Base-by-base conservation (phyloP, 2,113 vertebrate species). In the Mobula birostris region DNA sequence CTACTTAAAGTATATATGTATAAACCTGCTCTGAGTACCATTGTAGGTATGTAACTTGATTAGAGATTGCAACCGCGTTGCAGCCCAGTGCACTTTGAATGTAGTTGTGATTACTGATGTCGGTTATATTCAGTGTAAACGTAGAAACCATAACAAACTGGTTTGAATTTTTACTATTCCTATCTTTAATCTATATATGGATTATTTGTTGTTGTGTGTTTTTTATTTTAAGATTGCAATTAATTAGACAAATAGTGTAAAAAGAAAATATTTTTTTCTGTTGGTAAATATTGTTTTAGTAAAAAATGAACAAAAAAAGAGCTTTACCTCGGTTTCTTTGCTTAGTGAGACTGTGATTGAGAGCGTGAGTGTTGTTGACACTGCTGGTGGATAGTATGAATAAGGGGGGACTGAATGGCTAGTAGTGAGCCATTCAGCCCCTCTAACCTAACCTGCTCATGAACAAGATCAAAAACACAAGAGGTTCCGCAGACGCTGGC, bases 1-100 rank as follows among this genome's bases (percentile, higher is more conserved):
- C 85, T 90, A 90, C 85, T 90, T 90, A 90, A 88, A 90, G n/a
- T 90, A 90, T 90, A 90, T 90, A 90, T 90, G 85, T 90, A 66
- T 90, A 90, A 90, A 66, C n/a, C 61, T 90, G 63, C 61, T 90
- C 85, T 90, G 85, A 90, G 85, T 90, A 66, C 85, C 85, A 90
- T 68, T 66, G 61, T 90, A 90, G 85, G 85, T 90, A 66, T 90
- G 63, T 66, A 90, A 90, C 58, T 90, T 90, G 85, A 90, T 90
- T 90, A 90, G 61, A 66, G 61, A 68, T 68, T 90, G 85, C 85
- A 90, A 90, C 85, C 17, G n/a, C 29, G 85, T 90, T 90, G 61
- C 58, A 32, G n/a, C 61, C 61, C 15, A 74, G n/a, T 36, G 85
- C 85, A 90, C 85, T 90, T 90, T 90, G 85, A 90, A 90, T 90